A percentile compares a stretch with the other conserved stretches of the same genome.
Evolutionary conservation across 2,888 invertebrate genomes (phyloP).

Genomic region (Dasypolia templi): DNA sequence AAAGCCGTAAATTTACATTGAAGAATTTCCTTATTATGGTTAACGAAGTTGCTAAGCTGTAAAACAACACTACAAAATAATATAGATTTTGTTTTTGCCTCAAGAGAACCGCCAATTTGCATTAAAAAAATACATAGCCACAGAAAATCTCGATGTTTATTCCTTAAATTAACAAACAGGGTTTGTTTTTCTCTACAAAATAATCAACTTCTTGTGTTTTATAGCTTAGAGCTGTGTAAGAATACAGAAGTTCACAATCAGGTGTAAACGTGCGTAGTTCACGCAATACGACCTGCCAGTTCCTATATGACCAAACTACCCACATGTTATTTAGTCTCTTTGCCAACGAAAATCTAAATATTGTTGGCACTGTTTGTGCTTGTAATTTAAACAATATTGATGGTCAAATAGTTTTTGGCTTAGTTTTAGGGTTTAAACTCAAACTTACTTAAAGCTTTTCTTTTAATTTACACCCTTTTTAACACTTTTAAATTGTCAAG

Average conservation of each 20-base stretch:
- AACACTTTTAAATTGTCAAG: background rate
- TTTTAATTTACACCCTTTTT: background rate
- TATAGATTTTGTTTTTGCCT: constrained; percentile 10
- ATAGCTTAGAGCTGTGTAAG: background rate
- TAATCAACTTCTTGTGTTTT: constrained; percentile 20
- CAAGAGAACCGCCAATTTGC: constrained; percentile 23
- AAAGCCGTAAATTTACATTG: constrained; percentile 13
- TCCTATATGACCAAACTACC: constrained; percentile 35
- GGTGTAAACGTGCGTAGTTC: constrained; percentile 5
- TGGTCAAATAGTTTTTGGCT: background rate
- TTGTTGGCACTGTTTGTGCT: background rate
- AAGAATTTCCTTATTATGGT: constrained; percentile 13
- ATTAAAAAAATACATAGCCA: constrained; percentile 10
- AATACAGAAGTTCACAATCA: constrained; percentile 9
- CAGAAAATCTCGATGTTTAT: constrained; percentile 11
- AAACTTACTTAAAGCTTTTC: background rate
- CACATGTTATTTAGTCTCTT: constrained; percentile 20
- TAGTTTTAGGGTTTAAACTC: background rate
- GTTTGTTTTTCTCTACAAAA: constrained; percentile 11
- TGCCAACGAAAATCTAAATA: background rate
- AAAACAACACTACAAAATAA: constrained; percentile 32
- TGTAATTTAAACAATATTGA: background rate
- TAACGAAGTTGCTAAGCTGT: constrained; percentile 11
- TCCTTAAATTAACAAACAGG: constrained; percentile 19
- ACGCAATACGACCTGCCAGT: constrained; percentile 8